phyloP scores from a whole-genome alignment of 2,888 invertebrate species.

The Noctuana brunneofusca region DNA sequence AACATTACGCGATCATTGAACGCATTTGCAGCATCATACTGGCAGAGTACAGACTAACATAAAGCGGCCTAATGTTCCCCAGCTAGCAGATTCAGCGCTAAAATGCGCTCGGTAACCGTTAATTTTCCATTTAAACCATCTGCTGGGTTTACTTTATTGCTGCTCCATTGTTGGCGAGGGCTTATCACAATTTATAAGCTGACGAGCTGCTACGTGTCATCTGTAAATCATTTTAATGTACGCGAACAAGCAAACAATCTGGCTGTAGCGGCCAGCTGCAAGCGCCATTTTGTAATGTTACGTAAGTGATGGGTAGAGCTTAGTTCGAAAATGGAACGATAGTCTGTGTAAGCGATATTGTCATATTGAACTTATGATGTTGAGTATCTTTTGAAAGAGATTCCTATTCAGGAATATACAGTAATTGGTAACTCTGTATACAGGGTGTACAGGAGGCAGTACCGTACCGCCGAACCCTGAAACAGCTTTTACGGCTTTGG shows the following conservation, averaged over 20 bases:
- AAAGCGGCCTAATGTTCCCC: not conserved
- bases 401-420: too few species aligned
- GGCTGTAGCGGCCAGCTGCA: not conserved
- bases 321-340: not conserved
- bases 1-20: too few species aligned
- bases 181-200: slow-evolving; percentile 34
- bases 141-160: slow-evolving; percentile 25
- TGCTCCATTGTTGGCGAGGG: slow-evolving; percentile 18
- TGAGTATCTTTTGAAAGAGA: too few species aligned
- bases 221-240: slow-evolving; percentile 34
- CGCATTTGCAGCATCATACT: too few species aligned
- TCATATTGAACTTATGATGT: too few species aligned
- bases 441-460: too few species aligned
- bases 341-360: too few species aligned
- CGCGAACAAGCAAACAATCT: slow-evolving; percentile 10
- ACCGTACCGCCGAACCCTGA: too few species aligned
- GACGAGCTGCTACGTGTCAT: slow-evolving; percentile 28
- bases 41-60: not conserved
- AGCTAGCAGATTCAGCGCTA: slow-evolving; percentile 29
- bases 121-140: slow-evolving; percentile 33
- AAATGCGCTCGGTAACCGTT: slow-evolving; percentile 34
- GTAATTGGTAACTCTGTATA: too few species aligned
- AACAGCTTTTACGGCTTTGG: too few species aligned
- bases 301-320: not conserved
- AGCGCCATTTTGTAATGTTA: slow-evolving; percentile 1